phyloP scores from a whole-genome alignment of 2,797 vertebrate genomes.

The Prionace glauca region DNA sequence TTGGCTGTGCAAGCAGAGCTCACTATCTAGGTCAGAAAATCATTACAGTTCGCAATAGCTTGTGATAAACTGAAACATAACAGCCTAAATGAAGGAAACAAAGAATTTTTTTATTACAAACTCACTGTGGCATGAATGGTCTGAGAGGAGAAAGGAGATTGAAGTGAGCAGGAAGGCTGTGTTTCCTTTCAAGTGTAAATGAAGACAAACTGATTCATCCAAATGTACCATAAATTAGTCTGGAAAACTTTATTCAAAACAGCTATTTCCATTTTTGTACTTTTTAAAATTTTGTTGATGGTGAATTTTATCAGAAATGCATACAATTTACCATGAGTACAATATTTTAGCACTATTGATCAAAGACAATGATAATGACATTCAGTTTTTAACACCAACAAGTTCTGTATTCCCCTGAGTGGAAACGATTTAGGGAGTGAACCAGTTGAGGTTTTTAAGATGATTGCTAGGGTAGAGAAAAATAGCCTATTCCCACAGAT shows the following conservation, averaged over 20 bases:
- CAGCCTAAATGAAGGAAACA: background rate
- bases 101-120: background rate
- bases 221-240: background rate
- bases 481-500: too few relatives aligned
- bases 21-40: background rate
- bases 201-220: background rate
- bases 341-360: background rate
- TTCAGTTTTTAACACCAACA: background rate
- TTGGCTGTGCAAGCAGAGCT: background rate
- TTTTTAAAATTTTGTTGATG: background rate
- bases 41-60: background rate
- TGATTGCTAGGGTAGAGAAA: background rate
- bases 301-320: background rate
- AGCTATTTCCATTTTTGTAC: too few relatives aligned
- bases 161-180: background rate
- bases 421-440: background rate
- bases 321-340: background rate
- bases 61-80: background rate
- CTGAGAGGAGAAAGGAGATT: slow-evolving; percentile 15
- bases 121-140: background rate
- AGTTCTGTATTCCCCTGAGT: background rate
- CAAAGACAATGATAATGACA: background rate
- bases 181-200: background rate
- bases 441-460: background rate
- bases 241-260: background rate